phyloP scores from a whole-genome alignment of 2,888 invertebrate species.

The Tipula confusa region DNA sequence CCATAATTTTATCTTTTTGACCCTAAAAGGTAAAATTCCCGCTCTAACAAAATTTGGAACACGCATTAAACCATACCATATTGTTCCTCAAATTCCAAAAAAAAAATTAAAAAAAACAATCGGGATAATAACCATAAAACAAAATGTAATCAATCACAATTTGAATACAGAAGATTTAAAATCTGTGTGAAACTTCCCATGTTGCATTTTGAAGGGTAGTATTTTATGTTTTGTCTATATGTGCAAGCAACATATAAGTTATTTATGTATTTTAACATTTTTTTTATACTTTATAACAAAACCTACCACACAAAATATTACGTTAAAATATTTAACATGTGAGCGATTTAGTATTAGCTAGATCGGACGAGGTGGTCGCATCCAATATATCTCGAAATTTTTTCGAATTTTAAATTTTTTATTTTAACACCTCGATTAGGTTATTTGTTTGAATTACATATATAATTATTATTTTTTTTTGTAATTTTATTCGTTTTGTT shows the following conservation, averaged over 20 bases:
- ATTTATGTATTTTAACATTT: neutral
- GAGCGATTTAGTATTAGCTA: neutral
- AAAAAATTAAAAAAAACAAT: neutral
- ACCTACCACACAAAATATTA: neutral
- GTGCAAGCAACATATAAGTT: neutral
- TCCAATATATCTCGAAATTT: neutral
- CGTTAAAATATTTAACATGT: neutral
- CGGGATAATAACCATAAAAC: neutral
- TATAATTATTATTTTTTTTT: neutral
- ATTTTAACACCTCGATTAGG: neutral
- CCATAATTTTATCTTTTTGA: neutral
- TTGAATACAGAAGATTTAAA: neutral
- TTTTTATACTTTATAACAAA: neutral
- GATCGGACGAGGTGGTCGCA: neutral
- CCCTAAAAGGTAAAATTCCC: neutral
- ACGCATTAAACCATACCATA: neutral
- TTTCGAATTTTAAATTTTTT: neutral
- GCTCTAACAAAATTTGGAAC: neutral
- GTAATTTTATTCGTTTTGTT: no score
- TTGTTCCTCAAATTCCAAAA: neutral
- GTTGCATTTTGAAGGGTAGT: neutral
- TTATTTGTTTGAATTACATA: neutral
- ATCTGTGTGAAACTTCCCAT: neutral
- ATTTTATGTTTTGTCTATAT: neutral
- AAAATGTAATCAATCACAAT: slow-evolving; percentile 6